Conservation (phyloP, 2,113 vertebrate species). For the Gnathonemus longibarbis region DNA sequence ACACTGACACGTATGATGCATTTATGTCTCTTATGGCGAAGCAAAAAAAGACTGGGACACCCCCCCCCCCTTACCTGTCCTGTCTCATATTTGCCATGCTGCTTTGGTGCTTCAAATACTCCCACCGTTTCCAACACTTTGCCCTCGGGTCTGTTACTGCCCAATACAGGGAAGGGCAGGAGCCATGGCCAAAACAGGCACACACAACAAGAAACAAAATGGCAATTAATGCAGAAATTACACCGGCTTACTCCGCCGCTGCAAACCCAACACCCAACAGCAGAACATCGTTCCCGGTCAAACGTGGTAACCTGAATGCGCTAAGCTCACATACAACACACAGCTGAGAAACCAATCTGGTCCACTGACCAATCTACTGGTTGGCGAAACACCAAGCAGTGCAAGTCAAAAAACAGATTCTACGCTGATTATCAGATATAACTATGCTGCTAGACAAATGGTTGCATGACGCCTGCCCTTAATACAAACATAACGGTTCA, state of each 20-base stretch:
- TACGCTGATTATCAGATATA: not conserved
- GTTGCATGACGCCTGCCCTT: not conserved
- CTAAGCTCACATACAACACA: too few species aligned
- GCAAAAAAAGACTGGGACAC: not conserved
- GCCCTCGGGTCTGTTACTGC: conserved; percentile 84
- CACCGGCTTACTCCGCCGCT: not conserved
- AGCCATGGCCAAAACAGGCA: conserved; percentile 23
- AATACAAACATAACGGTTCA: not conserved
- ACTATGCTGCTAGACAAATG: not conserved
- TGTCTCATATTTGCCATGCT: conserved; percentile 89
- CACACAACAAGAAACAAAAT: not conserved
- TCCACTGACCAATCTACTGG: not conserved
- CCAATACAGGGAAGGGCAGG: conserved; percentile 43
- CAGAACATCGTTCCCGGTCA: not conserved
- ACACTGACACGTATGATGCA: not conserved
- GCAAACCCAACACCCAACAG: not conserved
- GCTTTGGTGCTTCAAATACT: conserved; percentile 87
- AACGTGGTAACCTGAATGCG: not conserved
- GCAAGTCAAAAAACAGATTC: not conserved
- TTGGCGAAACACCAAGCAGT: not conserved
- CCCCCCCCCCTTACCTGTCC: conserved; percentile 71
- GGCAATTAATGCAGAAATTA: not conserved
- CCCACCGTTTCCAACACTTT: conserved; percentile 91
- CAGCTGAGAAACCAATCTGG: not conserved
- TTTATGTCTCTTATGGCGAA: not conserved